phyloP scores from a whole-genome alignment of 2,888 invertebrate species.

The Caenorhabditis virilis region DNA sequence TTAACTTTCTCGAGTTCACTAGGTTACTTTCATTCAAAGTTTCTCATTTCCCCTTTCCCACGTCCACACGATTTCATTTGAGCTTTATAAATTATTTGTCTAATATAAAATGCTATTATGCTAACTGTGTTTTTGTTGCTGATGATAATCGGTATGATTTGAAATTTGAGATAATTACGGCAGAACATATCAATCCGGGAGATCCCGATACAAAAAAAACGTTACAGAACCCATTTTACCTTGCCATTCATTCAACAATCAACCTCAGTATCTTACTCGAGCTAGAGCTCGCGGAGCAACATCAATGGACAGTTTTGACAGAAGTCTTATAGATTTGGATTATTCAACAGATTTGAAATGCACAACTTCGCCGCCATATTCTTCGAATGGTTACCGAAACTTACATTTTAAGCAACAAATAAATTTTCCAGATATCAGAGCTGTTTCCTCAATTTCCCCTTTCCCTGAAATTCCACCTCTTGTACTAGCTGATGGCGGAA shows the following conservation, averaged over 20 bases:
- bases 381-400: constrained; percentile 1
- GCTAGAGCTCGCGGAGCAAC: constrained; percentile 22
- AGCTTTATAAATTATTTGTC: too few species aligned
- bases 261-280: constrained; percentile 1
- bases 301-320: constrained; percentile 6
- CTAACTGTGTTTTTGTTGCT: too few species aligned
- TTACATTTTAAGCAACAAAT: not conserved
- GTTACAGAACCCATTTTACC: not conserved
- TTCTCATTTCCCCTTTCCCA: too few species aligned
- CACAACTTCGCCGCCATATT: constrained; percentile 3
- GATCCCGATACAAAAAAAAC: too few species aligned
- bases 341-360: constrained; percentile 11
- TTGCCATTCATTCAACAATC: constrained; percentile 20
- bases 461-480: constrained; percentile 27
- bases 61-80: too few species aligned
- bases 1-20: too few species aligned
- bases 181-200: too few species aligned
- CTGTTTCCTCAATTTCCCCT: constrained; percentile 14
- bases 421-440: constrained; percentile 20
- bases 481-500: constrained; percentile 48
- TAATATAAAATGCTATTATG: too few species aligned
- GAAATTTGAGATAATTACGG: too few species aligned
- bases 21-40: too few species aligned
- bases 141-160: too few species aligned
- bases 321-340: constrained; percentile 17